Evolutionary conservation across 2,113 vertebrate species (phyloP).

Genomic region (Triplophysa tibetana): DNA sequence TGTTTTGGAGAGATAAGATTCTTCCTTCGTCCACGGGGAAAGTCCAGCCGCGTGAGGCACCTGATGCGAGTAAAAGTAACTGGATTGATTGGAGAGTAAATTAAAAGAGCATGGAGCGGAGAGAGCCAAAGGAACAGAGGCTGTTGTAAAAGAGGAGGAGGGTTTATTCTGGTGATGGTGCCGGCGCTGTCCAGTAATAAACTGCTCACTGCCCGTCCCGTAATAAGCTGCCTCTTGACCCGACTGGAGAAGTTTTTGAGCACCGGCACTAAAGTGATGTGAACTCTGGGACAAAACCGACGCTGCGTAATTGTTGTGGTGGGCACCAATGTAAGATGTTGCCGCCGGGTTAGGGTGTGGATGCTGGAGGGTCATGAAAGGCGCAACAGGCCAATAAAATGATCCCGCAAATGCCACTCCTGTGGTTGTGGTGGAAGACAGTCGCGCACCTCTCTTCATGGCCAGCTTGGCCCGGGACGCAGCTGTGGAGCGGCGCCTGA

Average conservation of each 20-base stretch:
- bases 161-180: slow-evolving; percentile 65
- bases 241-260: slow-evolving; percentile 57
- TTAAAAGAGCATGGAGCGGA: slow-evolving; percentile 67
- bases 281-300: slow-evolving; percentile 63
- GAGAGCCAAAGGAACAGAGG: slow-evolving; percentile 65
- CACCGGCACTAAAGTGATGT: slow-evolving; percentile 50
- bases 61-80: slow-evolving; percentile 73
- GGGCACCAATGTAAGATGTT: slow-evolving; percentile 56
- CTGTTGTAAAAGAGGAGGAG: slow-evolving; percentile 62
- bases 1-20: slow-evolving; percentile 54
- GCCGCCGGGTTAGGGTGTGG: slow-evolving; percentile 59
- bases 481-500: slow-evolving; percentile 66
- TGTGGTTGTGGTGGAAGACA: slow-evolving; percentile 61
- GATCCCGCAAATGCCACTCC: slow-evolving; percentile 68
- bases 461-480: slow-evolving; percentile 65
- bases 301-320: slow-evolving; percentile 60
- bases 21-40: slow-evolving; percentile 60
- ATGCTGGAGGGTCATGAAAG: slow-evolving; percentile 68
- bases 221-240: slow-evolving; percentile 65
- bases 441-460: slow-evolving; percentile 62
- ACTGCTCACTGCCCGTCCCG: slow-evolving; percentile 64
- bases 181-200: slow-evolving; percentile 63
- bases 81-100: slow-evolving; percentile 71
- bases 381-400: slow-evolving; percentile 75
- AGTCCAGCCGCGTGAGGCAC: slow-evolving; percentile 59